Base-by-base conservation (phyloP, 2,888 invertebrate species). In the Melipona bicolor region DNA sequence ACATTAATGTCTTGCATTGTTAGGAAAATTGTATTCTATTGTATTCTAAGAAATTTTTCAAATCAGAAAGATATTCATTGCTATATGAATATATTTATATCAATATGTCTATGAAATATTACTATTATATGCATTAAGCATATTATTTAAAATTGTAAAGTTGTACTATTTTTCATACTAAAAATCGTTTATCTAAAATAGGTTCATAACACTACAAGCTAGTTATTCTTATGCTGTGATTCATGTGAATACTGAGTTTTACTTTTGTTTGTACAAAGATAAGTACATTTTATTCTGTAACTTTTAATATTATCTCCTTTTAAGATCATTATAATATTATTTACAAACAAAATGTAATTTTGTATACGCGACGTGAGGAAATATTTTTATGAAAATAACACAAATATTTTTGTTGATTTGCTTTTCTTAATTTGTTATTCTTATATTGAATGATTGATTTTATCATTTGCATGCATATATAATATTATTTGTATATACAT, bases 381-480 rank as follows among this genome's bases (percentile, higher is more conserved):
- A 82, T 70, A 72, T 70, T 81, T 79, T 76, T 74, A 79, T 67
- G 68, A 77, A 78, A 67, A 78, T 73, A 77, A 79, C 73, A 62
- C 61, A 80, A 15, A 83, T 78, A 79, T 71, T 80, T 78, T 77
- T 72, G 75, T 84, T 84, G 32, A 73, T 80, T 68, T 79, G 72
- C 71, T 77, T 68, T 77, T 86, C 74, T 79, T 56, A 67, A 81
- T 78, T 80, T 74, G 84, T 73, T 83, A 64, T 73, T 56, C 80
- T 52, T 83, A 75, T 86, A 36, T 82, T 84, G 67, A 82, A 78
- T 85, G 86, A 84, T 84, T 61, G 61, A 80, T 84, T 87, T 86
- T 81, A 64, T 74, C 50, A 84, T 84, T 81, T 87, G 86, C 81
- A 87, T 84, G 79, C 67, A 74, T 67, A 72, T 77, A 77, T 79